A percentile compares a stretch with the other conserved stretches of the same genome.
phyloP scores from a whole-genome alignment of 2,797 vertebrate genomes.

The Etheostoma nigrum region DNA sequence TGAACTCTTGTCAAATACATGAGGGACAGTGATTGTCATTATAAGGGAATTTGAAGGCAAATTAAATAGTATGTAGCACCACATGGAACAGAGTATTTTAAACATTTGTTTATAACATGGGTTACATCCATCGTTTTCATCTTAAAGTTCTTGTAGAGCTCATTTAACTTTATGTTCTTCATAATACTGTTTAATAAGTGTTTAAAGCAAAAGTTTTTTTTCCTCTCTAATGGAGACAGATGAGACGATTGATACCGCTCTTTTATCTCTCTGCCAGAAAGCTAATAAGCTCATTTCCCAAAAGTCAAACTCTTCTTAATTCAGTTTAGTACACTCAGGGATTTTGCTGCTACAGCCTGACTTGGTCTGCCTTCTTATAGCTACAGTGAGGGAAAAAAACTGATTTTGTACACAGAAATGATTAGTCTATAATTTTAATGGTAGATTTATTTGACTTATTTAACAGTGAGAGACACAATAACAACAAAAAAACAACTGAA shows the following conservation, averaged over 20 bases:
- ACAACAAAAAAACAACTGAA: too few relatives aligned
- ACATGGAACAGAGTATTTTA: background rate
- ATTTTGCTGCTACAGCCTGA: background rate
- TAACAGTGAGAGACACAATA: too few relatives aligned
- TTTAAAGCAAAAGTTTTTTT: background rate
- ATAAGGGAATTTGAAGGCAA: constrained; percentile 23
- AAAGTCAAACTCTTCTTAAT: background rate
- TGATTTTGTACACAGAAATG: too few relatives aligned
- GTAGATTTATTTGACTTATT: too few relatives aligned
- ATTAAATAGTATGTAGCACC: constrained; percentile 35
- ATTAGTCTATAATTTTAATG: too few relatives aligned
- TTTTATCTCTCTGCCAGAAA: background rate
- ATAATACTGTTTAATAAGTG: background rate
- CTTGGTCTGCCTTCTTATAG: background rate
- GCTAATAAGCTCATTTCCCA: background rate
- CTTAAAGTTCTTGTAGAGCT: background rate
- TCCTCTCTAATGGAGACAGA: background rate
- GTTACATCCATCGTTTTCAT: background rate
- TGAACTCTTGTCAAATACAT: background rate
- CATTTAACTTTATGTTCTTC: background rate
- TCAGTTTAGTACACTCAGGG: background rate
- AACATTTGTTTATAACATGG: constrained; percentile 7
- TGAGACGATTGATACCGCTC: too few relatives aligned
- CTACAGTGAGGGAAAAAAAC: too few relatives aligned
- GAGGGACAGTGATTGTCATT: constrained; percentile 26